A percentile compares a stretch with the other conserved stretches of the same genome.
Evolutionary conservation across 2,888 invertebrate species (phyloP).

Genomic region (Ochropacha duplaris): DNA sequence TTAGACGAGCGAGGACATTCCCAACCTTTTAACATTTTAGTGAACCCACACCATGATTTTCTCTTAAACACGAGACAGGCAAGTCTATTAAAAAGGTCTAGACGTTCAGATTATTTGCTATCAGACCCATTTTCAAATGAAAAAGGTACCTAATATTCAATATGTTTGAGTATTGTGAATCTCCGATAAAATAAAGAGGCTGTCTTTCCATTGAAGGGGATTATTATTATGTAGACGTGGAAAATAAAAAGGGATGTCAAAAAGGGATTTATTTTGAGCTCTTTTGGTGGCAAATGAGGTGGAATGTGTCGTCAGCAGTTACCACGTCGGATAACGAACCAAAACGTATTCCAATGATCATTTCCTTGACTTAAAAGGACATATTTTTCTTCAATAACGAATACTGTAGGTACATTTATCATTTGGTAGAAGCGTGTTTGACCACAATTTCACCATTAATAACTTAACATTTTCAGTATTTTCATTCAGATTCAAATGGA

Average conservation of each 20-base stretch:
- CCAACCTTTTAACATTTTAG: neutral
- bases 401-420: too few species aligned
- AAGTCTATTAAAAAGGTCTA: neutral
- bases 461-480: too few species aligned
- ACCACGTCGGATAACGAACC: conserved; percentile 1
- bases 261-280: conserved; percentile 57
- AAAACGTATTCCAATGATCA: neutral
- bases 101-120: neutral
- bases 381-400: neutral
- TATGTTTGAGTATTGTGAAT: conserved; percentile 28
- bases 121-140: conserved; percentile 7
- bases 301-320: conserved; percentile 51
- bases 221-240: conserved; percentile 44
- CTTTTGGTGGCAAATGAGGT: conserved; percentile 61
- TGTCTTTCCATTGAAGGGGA: conserved; percentile 23
- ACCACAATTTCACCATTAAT: too few species aligned
- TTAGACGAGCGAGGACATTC: too few species aligned
- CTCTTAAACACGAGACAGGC: too few species aligned
- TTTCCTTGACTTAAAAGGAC: conserved; percentile 22
- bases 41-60: too few species aligned
- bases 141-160: conserved; percentile 22
- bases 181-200: conserved; percentile 38
- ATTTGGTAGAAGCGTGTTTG: neutral
- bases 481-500: too few species aligned
- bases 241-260: conserved; percentile 55